Evolutionary conservation across 2,888 invertebrate species (phyloP), one percentile per base, ranked within the genome.

Genomic region (Luffia ferchaultella): DNA sequence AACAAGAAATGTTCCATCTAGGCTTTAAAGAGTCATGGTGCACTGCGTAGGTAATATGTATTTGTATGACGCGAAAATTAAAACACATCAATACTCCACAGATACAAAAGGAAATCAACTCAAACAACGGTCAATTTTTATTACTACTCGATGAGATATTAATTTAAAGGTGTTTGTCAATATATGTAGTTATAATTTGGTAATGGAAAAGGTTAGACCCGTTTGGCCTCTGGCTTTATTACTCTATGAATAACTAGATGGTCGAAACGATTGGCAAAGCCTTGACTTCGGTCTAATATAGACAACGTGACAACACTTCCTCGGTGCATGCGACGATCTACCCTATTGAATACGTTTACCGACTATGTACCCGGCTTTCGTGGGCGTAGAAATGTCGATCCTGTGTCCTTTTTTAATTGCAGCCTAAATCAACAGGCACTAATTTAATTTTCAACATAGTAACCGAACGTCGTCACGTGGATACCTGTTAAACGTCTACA

Each of bases 1-100:
- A 76, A 74, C 72, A 71, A 76, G 75, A 77, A 79, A 77, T 76
- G 73, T 77, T 76, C 74, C 77, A 73, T 76, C 76, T 76, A 77
- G 73, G 76, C 71, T 73, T 72, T 73, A 69, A 62, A 68, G 66
- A 69, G 69, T 63, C 64, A 67, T 64, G 73, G 66, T 70, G 72
- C 62, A 74, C 72, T 73, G 75, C 75, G 69, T 49, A n/a, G n/a
- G n/a, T n/a, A n/a, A n/a, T n/a, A n/a, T n/a, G n/a, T n/a, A n/a
- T n/a, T n/a, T n/a, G n/a, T n/a, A n/a, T n/a, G n/a, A n/a, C n/a
- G n/a, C n/a, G n/a, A n/a, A n/a, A n/a, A n/a, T n/a, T n/a, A n/a
- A n/a, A n/a, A n/a, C n/a, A n/a, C n/a, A n/a, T n/a, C n/a, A n/a
- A n/a, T n/a, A n/a, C n/a, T n/a, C n/a, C n/a, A n/a, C n/a, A n/a